These are phyloP conservation scores for Macaca fascicularis DNA, from an alignment of 2,113 vertebrate genomes.

Conservation along the genomic window DNA sequence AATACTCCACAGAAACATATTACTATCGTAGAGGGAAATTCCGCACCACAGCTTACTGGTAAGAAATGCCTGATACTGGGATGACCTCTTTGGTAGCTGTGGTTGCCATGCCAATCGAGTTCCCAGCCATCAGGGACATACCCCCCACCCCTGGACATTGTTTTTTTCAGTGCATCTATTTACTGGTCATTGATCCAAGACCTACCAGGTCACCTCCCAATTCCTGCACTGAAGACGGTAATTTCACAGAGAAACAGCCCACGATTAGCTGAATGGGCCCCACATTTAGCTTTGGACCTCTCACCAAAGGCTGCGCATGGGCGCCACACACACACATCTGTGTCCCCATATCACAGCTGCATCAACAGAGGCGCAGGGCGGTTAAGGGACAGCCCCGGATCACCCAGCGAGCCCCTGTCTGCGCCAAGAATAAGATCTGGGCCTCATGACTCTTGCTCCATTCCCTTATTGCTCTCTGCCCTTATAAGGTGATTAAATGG, in stretches of 20 bases:
- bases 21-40: not conserved
- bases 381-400: constrained; percentile 37
- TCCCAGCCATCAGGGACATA: not conserved
- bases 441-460: constrained; percentile 57
- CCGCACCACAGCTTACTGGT: not conserved
- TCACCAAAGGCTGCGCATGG: not conserved
- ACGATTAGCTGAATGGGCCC: not conserved
- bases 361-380: constrained; percentile 57
- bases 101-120: not conserved
- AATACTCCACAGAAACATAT: not conserved
- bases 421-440: constrained; percentile 71
- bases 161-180: not conserved
- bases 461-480: constrained; percentile 59
- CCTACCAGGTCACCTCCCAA: not conserved
- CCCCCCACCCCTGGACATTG: not conserved
- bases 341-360: constrained; percentile 72
- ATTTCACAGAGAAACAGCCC: constrained; percentile 27
- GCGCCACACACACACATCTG: constrained; percentile 42
- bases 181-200: not conserved
- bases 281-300: not conserved
- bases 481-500: constrained; percentile 79
- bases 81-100: not conserved
- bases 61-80: not conserved
- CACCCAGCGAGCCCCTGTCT: constrained; percentile 13
- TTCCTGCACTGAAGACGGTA: not conserved